These are phyloP conservation scores for Synaphobranchus kaupii DNA, from an alignment of 2,797 vertebrate species.

Conservation along the genomic window DNA sequence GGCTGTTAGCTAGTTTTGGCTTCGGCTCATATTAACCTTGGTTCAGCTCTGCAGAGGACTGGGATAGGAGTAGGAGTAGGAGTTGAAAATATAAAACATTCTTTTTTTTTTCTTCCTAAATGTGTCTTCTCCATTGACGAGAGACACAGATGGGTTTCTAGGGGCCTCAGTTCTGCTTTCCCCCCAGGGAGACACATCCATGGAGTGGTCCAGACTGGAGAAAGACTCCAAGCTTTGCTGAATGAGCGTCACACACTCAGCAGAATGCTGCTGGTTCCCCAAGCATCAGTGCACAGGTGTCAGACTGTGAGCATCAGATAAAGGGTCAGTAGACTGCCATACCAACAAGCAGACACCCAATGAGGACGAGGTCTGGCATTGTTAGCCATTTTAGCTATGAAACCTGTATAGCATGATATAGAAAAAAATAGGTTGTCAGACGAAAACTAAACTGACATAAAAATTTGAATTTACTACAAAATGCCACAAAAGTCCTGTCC, in stretches of 20 bases:
- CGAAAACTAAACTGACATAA: not conserved
- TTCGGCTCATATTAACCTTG: not conserved
- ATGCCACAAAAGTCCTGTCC: not conserved
- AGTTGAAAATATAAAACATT: not conserved
- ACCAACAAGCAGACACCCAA: not conserved
- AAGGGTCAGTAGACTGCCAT: not conserved
- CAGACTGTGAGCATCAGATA: slow-evolving; percentile 8
- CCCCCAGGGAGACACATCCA: not conserved
- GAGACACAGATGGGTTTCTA: not conserved
- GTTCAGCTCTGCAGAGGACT: not conserved
- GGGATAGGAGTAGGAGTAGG: not conserved
- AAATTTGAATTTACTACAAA: not conserved
- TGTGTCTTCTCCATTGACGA: not conserved
- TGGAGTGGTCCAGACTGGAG: not conserved
- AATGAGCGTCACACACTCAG: not conserved
- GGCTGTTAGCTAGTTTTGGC: not conserved
- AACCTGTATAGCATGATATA: not conserved
- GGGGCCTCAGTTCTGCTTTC: not conserved
- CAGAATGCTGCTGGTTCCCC: not conserved
- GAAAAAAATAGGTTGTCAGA: not conserved
- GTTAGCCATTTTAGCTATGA: not conserved
- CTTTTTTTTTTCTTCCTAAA: not conserved
- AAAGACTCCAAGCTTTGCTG: not conserved
- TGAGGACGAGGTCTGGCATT: not conserved
- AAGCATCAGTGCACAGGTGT: not conserved